Conservation (phyloP, 2,113 vertebrate species). For the Thamnophis sirtalis region DNA sequence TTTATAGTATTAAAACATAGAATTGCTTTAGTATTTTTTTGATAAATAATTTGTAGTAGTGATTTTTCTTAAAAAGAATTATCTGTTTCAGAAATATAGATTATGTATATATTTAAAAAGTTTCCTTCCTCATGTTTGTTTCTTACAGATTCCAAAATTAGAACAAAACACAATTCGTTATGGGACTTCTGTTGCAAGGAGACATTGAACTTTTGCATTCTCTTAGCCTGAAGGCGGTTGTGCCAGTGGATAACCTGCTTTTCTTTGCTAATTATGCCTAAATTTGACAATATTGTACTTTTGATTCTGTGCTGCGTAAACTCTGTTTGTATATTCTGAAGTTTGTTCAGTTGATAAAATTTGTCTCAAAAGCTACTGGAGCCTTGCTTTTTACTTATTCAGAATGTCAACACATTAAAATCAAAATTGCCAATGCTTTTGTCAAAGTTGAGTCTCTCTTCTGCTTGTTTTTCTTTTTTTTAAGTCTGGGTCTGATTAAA, state of each 20-base stretch:
- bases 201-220: constrained; percentile 58
- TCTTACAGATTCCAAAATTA: constrained; percentile 66
- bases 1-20: constrained; percentile 2
- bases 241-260: constrained; percentile 46
- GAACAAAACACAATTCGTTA: constrained; percentile 57
- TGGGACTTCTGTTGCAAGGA: constrained; percentile 57
- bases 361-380: constrained; percentile 37
- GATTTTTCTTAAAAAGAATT: constrained; percentile 49
- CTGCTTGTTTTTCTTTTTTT: constrained; percentile 14
- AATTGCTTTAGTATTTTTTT: constrained; percentile 4
- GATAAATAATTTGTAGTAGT: constrained; percentile 1
- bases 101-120: constrained; percentile 17
- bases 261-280: constrained; percentile 39
- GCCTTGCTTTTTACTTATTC: constrained; percentile 18
- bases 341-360: constrained; percentile 27
- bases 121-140: constrained; percentile 62
- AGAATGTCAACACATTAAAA: constrained; percentile 38
- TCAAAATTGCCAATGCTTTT: constrained; percentile 38
- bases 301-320: constrained; percentile 5
- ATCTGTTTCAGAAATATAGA: constrained; percentile 31
- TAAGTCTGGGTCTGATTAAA: constrained; percentile 34
- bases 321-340: constrained; percentile 41
- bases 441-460: constrained; percentile 22
- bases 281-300: constrained; percentile 48
- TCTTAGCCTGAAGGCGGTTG: constrained; percentile 55